Conservation (phyloP, 2,113 vertebrate genomes). For the Phrynosoma blainvillii region DNA sequence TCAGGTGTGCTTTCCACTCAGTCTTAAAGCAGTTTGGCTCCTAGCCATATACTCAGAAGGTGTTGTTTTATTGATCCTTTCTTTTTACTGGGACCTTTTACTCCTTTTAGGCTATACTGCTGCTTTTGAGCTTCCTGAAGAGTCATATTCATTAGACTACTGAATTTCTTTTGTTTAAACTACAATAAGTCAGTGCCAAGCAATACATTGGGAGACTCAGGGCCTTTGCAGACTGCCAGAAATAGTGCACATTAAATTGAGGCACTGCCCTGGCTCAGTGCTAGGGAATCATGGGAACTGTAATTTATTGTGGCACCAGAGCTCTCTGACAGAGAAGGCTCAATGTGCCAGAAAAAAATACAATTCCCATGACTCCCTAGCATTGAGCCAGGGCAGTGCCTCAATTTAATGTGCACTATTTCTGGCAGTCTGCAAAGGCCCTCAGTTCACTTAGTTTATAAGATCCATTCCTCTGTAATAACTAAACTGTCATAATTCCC, state of each 20-base stretch:
- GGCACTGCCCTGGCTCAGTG: no score
- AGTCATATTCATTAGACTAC: not conserved
- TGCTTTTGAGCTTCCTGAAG: not conserved
- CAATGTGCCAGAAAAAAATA: no score
- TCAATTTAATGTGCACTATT: no score
- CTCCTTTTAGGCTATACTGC: not conserved
- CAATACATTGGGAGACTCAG: not conserved
- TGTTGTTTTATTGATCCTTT: conserved; percentile 28
- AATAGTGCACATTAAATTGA: no score
- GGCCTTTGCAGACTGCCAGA: no score
- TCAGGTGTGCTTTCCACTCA: not conserved
- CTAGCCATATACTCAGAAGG: not conserved
- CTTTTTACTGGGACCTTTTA: conserved; percentile 16
- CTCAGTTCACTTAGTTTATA: not conserved
- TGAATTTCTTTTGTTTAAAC: not conserved
- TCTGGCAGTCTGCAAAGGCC: no score
- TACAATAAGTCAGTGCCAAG: not conserved
- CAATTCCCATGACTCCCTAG: no score
- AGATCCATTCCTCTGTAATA: not conserved
- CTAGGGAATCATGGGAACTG: no score
- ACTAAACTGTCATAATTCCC: not conserved
- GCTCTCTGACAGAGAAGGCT: no score
- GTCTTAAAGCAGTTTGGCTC: not conserved
- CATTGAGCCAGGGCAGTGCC: no score
- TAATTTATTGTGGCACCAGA: no score